Base-by-base conservation (phyloP, 2,797 vertebrate species). In the Galago senegalensis region DNA sequence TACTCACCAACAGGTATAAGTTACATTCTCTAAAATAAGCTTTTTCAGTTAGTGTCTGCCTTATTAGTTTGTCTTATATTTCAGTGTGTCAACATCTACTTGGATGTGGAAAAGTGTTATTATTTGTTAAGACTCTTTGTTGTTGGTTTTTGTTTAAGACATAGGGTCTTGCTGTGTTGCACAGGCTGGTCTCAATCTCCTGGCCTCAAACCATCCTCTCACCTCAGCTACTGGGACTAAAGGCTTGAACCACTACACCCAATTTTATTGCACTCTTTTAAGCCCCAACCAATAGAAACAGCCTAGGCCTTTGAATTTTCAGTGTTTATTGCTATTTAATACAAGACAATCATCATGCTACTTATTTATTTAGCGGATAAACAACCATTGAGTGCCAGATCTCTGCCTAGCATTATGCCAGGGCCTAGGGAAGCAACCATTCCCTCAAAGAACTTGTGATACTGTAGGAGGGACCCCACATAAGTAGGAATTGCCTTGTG, bases 11-110 rank as follows among this genome's bases (percentile, higher is more conserved):
- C 2, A 72, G 29, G 16, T 70, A 9, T 34, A 86, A 92, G 1
- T 34, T 79, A 63, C 12, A 49, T 49, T 69, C 43, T 96, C 73
- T 12, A 73, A 89, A 82, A 56, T 77, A 37, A 89, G n/a, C 67
- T 95, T 79, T 96, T 67, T 94, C 46, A 72, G 21, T 72, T 85
- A 5, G 43, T 37, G 31, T 75, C 18, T 94, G 13, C 5, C 34
- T 80, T 80, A 23, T 49, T 63, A 60, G 27, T 85, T 53, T 91
- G 31, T 67, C 60, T 87, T 75, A 67, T 95, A 96, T 95, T 17
- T 83, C 25, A 67, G 2, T 56, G 20, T 65, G 13, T 82, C 83
- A 34, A 92, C 20, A 73, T 49, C 49, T 53, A 88, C 6, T 65
- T 67, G 25, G n/a, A 20, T 88, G 1, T 27, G 25, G 11, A 82